Conservation (phyloP, 2,797 vertebrate species). For the Crossoptilon crossoptilon region DNA sequence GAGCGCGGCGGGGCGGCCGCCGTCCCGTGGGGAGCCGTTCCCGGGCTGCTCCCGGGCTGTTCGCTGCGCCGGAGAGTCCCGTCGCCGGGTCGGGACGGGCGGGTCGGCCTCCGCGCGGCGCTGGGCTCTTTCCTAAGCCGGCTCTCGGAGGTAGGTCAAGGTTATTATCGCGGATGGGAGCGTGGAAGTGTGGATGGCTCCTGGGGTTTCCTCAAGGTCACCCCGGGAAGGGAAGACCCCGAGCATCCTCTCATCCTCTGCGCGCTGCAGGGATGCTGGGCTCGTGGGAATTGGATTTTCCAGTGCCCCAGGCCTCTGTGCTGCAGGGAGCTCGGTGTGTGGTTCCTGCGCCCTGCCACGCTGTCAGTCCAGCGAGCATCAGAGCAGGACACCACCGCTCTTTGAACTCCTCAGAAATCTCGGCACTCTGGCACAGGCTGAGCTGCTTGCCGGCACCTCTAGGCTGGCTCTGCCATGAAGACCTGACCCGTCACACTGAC, state of each 20-base stretch:
- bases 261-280: neutral
- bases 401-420: neutral
- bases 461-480: neutral
- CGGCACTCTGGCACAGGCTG: neutral
- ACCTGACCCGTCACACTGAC: neutral
- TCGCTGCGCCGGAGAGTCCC: neutral
- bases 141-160: conserved; percentile 49
- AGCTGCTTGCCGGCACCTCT: neutral
- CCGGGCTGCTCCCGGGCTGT: neutral
- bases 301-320: neutral
- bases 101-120: neutral
- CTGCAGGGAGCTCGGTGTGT: neutral
- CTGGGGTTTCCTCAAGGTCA: conserved; percentile 41
- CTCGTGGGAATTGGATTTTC: neutral
- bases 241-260: neutral
- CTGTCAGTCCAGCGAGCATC: neutral
- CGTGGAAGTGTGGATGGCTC: neutral
- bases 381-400: neutral
- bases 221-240: neutral
- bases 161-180: neutral
- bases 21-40: neutral
- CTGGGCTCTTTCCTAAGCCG: neutral
- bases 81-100: neutral
- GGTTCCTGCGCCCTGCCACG: neutral
- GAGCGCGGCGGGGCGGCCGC: neutral